Evolutionary conservation across 2,113 vertebrate species (phyloP).

Genomic region (Thamnophis sirtalis): DNA sequence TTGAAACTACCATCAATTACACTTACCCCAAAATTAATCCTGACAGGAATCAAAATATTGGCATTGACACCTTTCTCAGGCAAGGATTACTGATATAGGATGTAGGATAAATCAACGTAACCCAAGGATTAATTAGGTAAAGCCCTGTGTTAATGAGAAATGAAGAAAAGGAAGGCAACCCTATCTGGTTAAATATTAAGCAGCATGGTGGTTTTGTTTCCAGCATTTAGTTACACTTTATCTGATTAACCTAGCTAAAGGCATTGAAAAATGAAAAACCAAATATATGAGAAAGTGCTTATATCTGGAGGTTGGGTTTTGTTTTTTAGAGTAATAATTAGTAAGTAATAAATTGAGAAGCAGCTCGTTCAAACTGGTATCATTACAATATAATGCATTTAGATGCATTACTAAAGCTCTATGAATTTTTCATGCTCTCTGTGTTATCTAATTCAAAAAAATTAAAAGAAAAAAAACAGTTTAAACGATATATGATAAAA

Average conservation of each 20-base stretch:
- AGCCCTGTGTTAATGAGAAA: constrained; percentile 55
- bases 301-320: rapidly evolving
- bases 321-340: constrained; percentile 19
- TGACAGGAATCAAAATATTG: constrained; percentile 17
- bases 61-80: constrained; percentile 12
- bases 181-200: constrained; percentile 61
- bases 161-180: constrained; percentile 56
- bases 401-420: background rate
- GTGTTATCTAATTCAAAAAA: background rate
- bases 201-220: constrained; percentile 41
- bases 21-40: background rate
- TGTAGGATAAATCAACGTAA: constrained; percentile 58
- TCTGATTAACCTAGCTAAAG: constrained; percentile 43
- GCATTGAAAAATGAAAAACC: constrained; percentile 22
- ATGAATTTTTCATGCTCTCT: background rate
- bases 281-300: constrained; percentile 28
- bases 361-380: background rate
- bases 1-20: background rate
- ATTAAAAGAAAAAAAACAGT: background rate
- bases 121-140: constrained; percentile 61
- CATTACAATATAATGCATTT: background rate
- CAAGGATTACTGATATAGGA: constrained; percentile 53
- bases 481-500: background rate
- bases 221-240: constrained; percentile 56
- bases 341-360: background rate